Evolutionary conservation across 2,797 vertebrate genomes (phyloP).

Genomic region (Pogonophryne albipinna): DNA sequence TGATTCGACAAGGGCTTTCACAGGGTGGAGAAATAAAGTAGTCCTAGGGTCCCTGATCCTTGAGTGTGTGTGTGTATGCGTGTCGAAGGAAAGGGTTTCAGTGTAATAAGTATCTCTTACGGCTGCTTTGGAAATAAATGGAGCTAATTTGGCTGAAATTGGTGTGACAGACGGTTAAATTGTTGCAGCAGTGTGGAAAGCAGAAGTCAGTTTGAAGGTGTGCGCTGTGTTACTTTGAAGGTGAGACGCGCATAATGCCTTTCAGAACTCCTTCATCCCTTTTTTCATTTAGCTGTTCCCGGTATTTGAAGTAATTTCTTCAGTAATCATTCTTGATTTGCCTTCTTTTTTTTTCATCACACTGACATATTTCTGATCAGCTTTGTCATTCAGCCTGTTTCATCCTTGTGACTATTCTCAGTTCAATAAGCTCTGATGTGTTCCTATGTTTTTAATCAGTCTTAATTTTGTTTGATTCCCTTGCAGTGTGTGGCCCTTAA

Average conservation of each 20-base stretch:
- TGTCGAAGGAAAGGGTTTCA: conserved; percentile 80
- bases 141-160: conserved; percentile 89
- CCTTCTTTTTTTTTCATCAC: conserved; percentile 39
- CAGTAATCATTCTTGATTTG: conserved; percentile 51
- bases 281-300: conserved; percentile 51
- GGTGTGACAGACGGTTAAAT: conserved; percentile 87
- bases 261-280: conserved; percentile 62
- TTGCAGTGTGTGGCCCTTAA: not conserved
- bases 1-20: conserved; percentile 83
- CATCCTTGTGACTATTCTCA: conserved; percentile 11
- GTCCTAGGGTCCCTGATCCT: conserved; percentile 62
- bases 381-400: conserved; percentile 33
- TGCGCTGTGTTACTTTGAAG: conserved; percentile 68
- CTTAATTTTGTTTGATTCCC: conserved; percentile 1
- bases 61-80: conserved; percentile 54
- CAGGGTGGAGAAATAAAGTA: conserved; percentile 80
- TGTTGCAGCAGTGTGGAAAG: conserved; percentile 80
- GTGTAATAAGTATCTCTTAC: conserved; percentile 88
- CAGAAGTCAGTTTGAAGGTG: conserved; percentile 71
- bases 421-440: conserved; percentile 18
- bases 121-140: conserved; percentile 88
- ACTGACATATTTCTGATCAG: conserved; percentile 29
- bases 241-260: conserved; percentile 62
- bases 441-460: conserved; percentile 22
- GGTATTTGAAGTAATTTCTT: conserved; percentile 51